phyloP scores from a whole-genome alignment of 2,888 invertebrate species.

The Eledone cirrhosa region DNA sequence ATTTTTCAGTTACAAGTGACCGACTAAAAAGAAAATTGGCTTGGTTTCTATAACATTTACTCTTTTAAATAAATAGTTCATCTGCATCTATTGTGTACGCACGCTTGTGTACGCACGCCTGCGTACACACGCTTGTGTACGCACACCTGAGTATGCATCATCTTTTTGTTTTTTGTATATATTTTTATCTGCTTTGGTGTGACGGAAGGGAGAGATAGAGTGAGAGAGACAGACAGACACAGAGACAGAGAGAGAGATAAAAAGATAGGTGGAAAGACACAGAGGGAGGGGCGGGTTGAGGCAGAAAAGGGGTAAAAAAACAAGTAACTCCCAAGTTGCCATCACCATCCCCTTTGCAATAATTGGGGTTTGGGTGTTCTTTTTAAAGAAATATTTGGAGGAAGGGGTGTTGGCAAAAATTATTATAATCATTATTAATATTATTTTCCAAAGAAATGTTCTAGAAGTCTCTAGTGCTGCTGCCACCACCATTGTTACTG shows the following conservation, averaged over 20 bases:
- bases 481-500: neutral
- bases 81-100: neutral
- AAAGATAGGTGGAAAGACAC: neutral
- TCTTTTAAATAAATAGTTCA: neutral
- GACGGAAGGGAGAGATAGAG: neutral
- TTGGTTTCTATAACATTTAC: no score
- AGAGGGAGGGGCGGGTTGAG: no score
- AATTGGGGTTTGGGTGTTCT: no score
- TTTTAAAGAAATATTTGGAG: no score
- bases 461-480: slow-evolving; percentile 14
- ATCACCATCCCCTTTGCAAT: no score
- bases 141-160: neutral
- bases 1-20: no score
- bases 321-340: no score
- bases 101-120: neutral
- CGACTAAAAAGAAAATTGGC: no score
- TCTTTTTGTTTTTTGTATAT: neutral
- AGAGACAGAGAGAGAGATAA: neutral
- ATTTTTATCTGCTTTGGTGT: slow-evolving; percentile 20
- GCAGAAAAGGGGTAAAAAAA: no score
- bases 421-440: neutral
- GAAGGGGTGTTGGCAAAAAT: no score
- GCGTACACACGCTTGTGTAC: neutral
- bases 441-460: slow-evolving; percentile 15
- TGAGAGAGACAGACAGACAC: neutral